A percentile compares a stretch with the other conserved stretches of the same genome.
Conservation (phyloP, 2,797 vertebrate genomes). For the Megaceryle alcyon region DNA sequence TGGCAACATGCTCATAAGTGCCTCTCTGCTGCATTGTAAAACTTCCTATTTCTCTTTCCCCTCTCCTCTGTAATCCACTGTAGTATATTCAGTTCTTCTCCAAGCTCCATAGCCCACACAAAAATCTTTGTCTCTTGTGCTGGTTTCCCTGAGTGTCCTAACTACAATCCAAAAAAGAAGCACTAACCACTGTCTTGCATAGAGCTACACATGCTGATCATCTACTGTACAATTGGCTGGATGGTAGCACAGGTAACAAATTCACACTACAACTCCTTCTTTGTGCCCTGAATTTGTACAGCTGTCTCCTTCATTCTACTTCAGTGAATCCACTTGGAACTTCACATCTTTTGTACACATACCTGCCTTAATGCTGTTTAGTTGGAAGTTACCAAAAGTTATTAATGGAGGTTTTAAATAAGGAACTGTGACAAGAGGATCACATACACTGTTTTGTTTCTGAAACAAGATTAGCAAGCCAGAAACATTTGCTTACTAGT, state of each 20-base stretch:
- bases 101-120: not conserved
- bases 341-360: fast-evolving
- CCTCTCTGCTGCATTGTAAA: not conserved
- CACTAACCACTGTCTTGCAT: not conserved
- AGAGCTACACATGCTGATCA: not conserved
- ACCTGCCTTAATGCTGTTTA: not conserved
- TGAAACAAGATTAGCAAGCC: not conserved
- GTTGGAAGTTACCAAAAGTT: not conserved
- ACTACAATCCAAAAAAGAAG: not conserved
- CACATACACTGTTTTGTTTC: not conserved
- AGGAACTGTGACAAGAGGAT: not conserved
- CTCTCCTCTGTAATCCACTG: not conserved
- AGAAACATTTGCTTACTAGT: not conserved
- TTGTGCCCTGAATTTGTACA: not conserved
- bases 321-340: not conserved
- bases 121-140: not conserved
- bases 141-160: not conserved
- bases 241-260: not conserved
- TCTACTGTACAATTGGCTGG: not conserved
- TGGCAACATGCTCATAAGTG: not conserved
- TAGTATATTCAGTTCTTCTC: not conserved
- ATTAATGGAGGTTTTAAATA: not conserved
- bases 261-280: not conserved
- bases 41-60: not conserved
- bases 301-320: not conserved